Base-by-base conservation (phyloP, 2,888 invertebrate species). In the Leptothorax acervorum region DNA sequence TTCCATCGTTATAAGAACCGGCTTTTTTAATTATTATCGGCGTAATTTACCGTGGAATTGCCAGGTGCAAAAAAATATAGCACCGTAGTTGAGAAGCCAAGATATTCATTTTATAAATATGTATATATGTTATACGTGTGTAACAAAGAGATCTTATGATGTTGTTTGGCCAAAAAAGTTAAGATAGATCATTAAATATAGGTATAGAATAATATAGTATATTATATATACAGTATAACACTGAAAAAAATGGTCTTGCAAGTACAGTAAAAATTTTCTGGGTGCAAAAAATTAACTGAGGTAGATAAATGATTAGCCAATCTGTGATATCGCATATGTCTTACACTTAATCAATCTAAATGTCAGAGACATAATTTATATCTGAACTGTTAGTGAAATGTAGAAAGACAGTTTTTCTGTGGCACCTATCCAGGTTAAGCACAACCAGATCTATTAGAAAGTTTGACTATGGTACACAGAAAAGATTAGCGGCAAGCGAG, bases 281-380 rank as follows among this genome's bases (percentile, higher is more conserved):
- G 18, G 18, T 18, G 18, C 35, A 8, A 62, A 18, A 62, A 62
- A 62, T 62, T 62, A 62, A 18, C 18, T 62, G 1, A 62, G 3
- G 1, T 35, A 62, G 62, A 62, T 31, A 62, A 62, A 62, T 35
- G 35, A 62, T 18, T 62, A 62, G 62, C 62, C 12, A 31, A 31
- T 31, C 3, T 62, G 62, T 8, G 23, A 57, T 23, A 57, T 57
- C 23, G 4, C 11, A 23, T 28, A 57, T 57, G 9, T 57, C 4
- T 23, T 57, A 11, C 15, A 31, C 8, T 2, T 60, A 60, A 60
- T 31, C 60, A 18, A 60, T 60, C 15, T 60, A 60, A 18, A 31
- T 60, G 60, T 31, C 31, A 60, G 31, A 60, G 53, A 55, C 31
- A 60, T 18, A 60, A 60, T 60, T 60, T 31, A 60, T 31, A 60